Conservation (phyloP, 2,888 invertebrate genomes). For the Limnephilus rhombicus region DNA sequence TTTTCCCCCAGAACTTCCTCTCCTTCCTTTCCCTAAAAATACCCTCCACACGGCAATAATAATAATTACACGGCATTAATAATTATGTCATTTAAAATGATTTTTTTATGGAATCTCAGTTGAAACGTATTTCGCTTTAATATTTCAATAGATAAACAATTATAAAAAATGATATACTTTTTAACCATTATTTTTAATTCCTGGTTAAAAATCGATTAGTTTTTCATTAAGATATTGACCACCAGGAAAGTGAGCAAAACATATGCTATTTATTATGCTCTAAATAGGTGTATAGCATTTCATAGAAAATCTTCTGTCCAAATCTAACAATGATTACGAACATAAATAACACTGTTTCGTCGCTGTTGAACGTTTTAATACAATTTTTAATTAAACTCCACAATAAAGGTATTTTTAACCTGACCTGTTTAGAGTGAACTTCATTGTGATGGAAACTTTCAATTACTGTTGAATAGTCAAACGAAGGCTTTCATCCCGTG, state of each 20-base stretch:
- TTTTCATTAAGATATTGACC: neutral
- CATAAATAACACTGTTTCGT: neutral
- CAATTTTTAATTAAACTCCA: neutral
- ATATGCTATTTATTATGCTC: neutral
- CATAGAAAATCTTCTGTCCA: neutral
- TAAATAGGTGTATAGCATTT: neutral
- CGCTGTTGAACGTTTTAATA: neutral
- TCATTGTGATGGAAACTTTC: neutral
- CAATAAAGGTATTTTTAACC: neutral
- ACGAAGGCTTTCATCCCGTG: neutral
- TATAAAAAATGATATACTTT: too few relatives aligned
- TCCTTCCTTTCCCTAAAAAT: too few relatives aligned
- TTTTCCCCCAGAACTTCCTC: too few relatives aligned
- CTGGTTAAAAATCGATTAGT: too few relatives aligned
- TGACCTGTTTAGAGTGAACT: neutral
- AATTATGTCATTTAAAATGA: too few relatives aligned
- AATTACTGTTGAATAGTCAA: constrained; percentile 6
- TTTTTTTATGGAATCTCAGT: too few relatives aligned
- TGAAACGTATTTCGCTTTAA: too few relatives aligned
- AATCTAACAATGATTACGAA: neutral
- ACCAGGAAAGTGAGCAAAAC: neutral
- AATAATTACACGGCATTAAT: too few relatives aligned
- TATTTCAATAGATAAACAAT: too few relatives aligned
- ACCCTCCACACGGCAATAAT: too few relatives aligned
- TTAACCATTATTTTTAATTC: too few relatives aligned